phyloP scores from a whole-genome alignment of 2,797 vertebrate genomes.

The Pristis pectinata region DNA sequence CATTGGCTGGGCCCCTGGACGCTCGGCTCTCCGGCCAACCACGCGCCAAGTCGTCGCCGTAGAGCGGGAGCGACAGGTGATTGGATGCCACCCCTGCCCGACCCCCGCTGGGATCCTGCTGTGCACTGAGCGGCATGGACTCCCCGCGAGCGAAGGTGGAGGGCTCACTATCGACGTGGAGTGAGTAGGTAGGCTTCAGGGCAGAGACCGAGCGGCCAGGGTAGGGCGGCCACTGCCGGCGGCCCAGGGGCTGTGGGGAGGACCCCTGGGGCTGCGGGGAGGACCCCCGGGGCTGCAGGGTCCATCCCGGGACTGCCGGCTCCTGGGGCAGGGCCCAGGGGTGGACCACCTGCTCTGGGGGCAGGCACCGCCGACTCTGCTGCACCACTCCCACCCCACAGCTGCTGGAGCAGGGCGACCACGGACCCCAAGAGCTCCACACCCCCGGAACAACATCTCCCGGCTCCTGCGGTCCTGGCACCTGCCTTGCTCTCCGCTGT shows the following conservation, averaged over 20 bases:
- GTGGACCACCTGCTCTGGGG: background rate
- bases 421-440: background rate
- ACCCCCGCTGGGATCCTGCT: background rate
- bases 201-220: background rate
- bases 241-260: accelerated
- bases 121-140: background rate
- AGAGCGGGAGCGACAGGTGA: background rate
- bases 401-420: background rate
- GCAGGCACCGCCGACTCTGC: background rate
- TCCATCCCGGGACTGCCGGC: background rate
- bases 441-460: background rate
- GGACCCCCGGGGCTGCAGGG: background rate
- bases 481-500: background rate
- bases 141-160: background rate
- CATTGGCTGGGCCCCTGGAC: background rate
- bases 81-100: background rate
- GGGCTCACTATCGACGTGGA: background rate
- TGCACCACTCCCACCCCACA: background rate
- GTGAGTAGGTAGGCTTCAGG: background rate
- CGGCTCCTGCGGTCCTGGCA: background rate
- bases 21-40: background rate
- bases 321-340: background rate
- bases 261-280: background rate
- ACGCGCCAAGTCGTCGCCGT: background rate
- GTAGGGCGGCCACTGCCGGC: background rate